Conservation (phyloP, 2,888 invertebrate species). For the Marronus borbonicus region DNA sequence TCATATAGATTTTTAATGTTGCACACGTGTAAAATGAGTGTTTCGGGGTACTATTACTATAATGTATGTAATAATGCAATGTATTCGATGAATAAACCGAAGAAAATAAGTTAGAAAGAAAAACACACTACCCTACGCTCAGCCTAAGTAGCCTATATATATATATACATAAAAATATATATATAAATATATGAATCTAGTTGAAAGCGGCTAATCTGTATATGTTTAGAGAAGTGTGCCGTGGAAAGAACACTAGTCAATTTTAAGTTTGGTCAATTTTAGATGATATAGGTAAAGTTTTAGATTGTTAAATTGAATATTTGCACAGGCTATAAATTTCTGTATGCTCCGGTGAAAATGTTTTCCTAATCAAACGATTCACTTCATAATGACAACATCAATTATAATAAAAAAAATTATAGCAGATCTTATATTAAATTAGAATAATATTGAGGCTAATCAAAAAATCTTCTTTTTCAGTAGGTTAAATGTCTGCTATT, state of each 20-base stretch:
- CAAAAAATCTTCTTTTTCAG: too few relatives aligned
- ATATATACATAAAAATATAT: conserved; percentile 29
- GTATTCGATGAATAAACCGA: not conserved
- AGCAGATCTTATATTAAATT: not conserved
- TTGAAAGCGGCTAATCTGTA: conserved; percentile 66
- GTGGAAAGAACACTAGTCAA: conserved; percentile 69
- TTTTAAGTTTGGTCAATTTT: conserved; percentile 72
- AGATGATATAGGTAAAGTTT: conserved; percentile 68
- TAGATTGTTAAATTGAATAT: conserved; percentile 64
- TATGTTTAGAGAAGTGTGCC: conserved; percentile 66
- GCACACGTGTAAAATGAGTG: conserved; percentile 60
- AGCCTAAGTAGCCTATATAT: conserved; percentile 67
- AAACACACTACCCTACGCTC: conserved; percentile 58
- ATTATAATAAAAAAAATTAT: not conserved
- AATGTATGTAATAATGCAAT: not conserved
- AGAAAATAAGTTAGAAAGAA: not conserved
- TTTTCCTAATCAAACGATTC: not conserved
- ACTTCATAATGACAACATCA: too few relatives aligned
- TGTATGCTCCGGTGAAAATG: conserved; percentile 54
- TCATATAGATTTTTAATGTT: conserved; percentile 63
- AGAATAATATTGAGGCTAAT: too few relatives aligned
- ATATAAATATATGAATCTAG: conserved; percentile 40
- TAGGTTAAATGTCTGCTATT: too few relatives aligned
- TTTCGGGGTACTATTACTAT: conserved; percentile 24
- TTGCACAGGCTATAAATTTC: conserved; percentile 60